These are phyloP conservation scores for Distichodus sexfasciatus DNA, from an alignment of 2,797 vertebrate genomes.

Conservation along the genomic window DNA sequence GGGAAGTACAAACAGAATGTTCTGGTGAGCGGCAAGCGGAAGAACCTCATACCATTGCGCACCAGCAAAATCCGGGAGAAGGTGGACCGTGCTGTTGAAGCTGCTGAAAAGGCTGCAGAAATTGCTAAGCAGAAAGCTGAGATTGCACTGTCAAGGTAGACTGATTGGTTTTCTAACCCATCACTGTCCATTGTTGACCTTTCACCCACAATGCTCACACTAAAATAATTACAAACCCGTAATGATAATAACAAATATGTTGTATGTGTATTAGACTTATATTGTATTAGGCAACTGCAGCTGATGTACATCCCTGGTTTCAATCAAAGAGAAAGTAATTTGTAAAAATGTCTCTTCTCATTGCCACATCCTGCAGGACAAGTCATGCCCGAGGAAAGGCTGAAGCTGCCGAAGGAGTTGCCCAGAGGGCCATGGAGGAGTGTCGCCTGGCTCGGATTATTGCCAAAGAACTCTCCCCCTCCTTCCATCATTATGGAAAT, in stretches of 20 bases:
- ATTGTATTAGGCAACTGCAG: background rate
- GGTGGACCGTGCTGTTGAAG: slow-evolving; percentile 92
- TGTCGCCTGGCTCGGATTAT: slow-evolving; percentile 91
- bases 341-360: background rate
- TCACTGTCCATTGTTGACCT: background rate
- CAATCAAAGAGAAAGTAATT: no score
- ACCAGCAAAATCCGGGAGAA: slow-evolving; percentile 97
- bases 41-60: slow-evolving; percentile 94
- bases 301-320: background rate
- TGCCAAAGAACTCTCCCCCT: slow-evolving; percentile 98
- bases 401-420: slow-evolving; percentile 87
- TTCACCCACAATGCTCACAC: background rate
- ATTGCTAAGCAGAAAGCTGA: slow-evolving; percentile 95
- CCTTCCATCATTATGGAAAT: slow-evolving; percentile 95
- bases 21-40: slow-evolving; percentile 93
- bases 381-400: slow-evolving; percentile 94
- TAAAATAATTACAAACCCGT: background rate
- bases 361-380: slow-evolving; percentile 73
- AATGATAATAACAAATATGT: background rate
- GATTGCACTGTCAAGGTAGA: slow-evolving; percentile 93
- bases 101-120: slow-evolving; percentile 87
- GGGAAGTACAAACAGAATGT: slow-evolving; percentile 97
- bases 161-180: background rate
- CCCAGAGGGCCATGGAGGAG: slow-evolving; percentile 91
- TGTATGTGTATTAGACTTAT: background rate